These are phyloP conservation scores for Fulica atra DNA, from an alignment of 2,113 vertebrate genomes.

Conservation along the genomic window DNA sequence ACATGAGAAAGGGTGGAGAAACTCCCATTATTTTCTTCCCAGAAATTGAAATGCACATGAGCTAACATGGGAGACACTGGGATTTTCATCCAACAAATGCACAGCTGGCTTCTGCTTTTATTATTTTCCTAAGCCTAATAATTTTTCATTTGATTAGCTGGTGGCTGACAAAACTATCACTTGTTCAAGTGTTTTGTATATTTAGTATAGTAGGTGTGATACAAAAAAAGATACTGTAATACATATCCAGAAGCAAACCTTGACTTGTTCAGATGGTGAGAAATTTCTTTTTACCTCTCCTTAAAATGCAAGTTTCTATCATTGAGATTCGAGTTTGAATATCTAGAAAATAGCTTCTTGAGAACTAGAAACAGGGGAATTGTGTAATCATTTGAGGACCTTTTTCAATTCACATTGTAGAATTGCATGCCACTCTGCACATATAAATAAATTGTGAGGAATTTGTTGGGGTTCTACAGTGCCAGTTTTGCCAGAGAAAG, in stretches of 20 bases:
- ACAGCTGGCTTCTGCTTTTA: slow-evolving; percentile 66
- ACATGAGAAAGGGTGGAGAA: slow-evolving; percentile 73
- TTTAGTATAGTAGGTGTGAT: slow-evolving; percentile 40
- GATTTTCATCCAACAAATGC: slow-evolving; percentile 63
- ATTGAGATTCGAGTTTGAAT: background rate
- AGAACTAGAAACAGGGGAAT: background rate
- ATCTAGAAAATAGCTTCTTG: background rate
- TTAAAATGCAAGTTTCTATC: background rate
- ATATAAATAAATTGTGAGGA: background rate
- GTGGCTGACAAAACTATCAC: slow-evolving; percentile 64
- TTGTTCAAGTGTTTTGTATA: slow-evolving; percentile 37
- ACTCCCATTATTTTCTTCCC: slow-evolving; percentile 70
- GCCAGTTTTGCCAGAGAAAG: background rate
- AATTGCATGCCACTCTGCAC: background rate
- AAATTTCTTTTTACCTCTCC: background rate
- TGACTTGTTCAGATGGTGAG: background rate
- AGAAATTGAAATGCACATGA: slow-evolving; percentile 67
- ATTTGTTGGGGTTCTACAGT: background rate
- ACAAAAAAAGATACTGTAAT: background rate
- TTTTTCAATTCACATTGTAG: background rate
- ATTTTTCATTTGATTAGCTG: slow-evolving; percentile 65
- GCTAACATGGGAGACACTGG: slow-evolving; percentile 58
- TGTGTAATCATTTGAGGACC: background rate
- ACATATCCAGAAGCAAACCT: background rate
- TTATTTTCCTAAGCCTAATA: slow-evolving; percentile 61